Conservation (phyloP, 2,888 invertebrate genomes). For the Lasius platythorax region DNA sequence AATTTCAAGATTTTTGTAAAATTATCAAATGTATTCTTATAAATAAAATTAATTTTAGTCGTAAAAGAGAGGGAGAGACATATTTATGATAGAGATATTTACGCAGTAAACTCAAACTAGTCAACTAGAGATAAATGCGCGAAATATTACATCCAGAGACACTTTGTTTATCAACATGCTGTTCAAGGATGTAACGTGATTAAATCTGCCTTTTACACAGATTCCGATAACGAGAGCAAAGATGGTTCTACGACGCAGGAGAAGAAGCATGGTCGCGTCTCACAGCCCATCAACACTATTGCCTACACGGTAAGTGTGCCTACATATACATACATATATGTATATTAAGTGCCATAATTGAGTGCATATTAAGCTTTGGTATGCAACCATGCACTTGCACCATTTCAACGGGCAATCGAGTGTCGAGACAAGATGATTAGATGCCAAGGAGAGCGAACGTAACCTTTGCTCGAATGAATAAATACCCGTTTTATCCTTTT, state of each 20-base stretch:
- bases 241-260: slow-evolving; percentile 85
- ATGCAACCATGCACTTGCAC: slow-evolving; percentile 15
- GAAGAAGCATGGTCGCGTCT: slow-evolving; percentile 87
- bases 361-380: slow-evolving; percentile 34
- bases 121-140: slow-evolving; percentile 20
- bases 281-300: slow-evolving; percentile 92
- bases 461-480: slow-evolving; percentile 64
- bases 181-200: slow-evolving; percentile 1
- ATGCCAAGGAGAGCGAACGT: slow-evolving; percentile 67
- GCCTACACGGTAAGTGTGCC: slow-evolving; percentile 90
- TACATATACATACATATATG: neutral
- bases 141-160: neutral
- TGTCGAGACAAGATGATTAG: slow-evolving; percentile 58
- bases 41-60: neutral
- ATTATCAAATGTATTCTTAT: neutral
- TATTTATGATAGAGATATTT: slow-evolving; percentile 24
- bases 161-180: slow-evolving; percentile 1
- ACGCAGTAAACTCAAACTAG: neutral
- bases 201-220: slow-evolving; percentile 81
- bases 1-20: neutral
- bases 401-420: slow-evolving; percentile 26
- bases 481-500: slow-evolving; percentile 61
- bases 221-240: slow-evolving; percentile 89
- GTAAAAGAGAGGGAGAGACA: neutral
- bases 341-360: slow-evolving; percentile 29